Percentiles rank a stretch among this genome's conserved stretches.
Evolutionary conservation across 1,140 invertebrate genomes (phyloP).

Genomic region (Diachasmimorpha longicaudata): DNA sequence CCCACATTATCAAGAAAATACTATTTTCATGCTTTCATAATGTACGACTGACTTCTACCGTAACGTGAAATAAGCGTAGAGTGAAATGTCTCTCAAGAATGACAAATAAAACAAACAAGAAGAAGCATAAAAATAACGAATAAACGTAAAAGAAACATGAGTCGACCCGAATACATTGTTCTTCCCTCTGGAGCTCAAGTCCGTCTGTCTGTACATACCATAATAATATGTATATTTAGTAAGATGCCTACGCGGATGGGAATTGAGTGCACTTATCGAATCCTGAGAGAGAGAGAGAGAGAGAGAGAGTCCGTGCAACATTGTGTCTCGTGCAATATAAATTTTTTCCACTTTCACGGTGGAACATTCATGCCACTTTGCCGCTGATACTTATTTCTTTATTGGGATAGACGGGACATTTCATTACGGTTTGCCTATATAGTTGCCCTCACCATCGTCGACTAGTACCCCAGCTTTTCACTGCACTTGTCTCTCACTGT

Average conservation of each 20-base stretch:
- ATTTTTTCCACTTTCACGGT: conserved; percentile 5
- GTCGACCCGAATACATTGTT: neutral
- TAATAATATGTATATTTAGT: neutral
- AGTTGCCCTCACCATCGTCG: neutral
- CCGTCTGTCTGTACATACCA: neutral
- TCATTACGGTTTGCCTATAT: conserved; percentile 7
- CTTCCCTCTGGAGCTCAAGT: neutral
- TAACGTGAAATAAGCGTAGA: neutral
- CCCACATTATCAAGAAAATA: neutral
- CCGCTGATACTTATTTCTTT: neutral
- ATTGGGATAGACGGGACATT: conserved; percentile 22
- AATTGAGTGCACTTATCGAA: neutral
- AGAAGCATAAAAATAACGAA: neutral
- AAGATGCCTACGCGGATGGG: neutral
- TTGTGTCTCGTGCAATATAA: neutral
- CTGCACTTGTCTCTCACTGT: neutral
- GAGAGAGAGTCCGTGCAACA: too few relatives aligned
- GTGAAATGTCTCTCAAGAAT: neutral
- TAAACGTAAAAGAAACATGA: conserved; percentile 14
- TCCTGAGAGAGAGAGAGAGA: too few relatives aligned
- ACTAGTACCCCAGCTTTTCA: neutral
- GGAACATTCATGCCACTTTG: neutral
- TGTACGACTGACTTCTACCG: neutral
- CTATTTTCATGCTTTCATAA: neutral
- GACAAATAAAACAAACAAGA: conserved; percentile 3